phyloP scores from a whole-genome alignment of 2,888 invertebrate genomes.

The Pinctada fucata region DNA sequence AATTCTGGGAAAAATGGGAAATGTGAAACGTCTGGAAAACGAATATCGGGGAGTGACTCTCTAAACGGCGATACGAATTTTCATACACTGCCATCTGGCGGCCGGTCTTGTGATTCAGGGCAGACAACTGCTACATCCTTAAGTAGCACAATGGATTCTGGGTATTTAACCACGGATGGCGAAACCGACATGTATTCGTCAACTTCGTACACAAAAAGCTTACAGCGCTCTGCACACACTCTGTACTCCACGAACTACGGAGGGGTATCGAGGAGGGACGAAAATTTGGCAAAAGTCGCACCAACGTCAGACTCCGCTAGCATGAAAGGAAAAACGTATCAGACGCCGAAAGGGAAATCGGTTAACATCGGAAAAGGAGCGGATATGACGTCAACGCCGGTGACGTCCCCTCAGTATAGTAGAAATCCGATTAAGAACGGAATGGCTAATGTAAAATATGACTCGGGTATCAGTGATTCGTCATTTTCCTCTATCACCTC shows the following conservation, averaged over 20 bases:
- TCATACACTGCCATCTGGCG: slow-evolving; percentile 43
- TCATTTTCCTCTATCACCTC: neutral
- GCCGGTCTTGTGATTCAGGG: slow-evolving; percentile 60
- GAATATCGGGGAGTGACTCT: neutral
- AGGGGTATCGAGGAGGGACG: neutral
- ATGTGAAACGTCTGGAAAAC: neutral
- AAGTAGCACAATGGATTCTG: slow-evolving; percentile 66
- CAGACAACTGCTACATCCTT: slow-evolving; percentile 61
- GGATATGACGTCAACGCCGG: neutral
- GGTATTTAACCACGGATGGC: slow-evolving; percentile 66
- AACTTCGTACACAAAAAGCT: slow-evolving; percentile 51
- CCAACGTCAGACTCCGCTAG: neutral
- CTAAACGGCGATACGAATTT: slow-evolving; percentile 17
- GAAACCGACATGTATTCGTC: slow-evolving; percentile 60
- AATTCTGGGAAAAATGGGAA: too few species aligned
- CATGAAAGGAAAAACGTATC: neutral
- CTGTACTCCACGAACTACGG: slow-evolving; percentile 45
- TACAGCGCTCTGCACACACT: slow-evolving; percentile 56
- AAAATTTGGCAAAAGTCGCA: neutral
- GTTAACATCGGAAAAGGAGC: neutral
- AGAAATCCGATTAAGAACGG: neutral
- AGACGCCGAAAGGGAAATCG: neutral
- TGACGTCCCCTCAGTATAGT: neutral
- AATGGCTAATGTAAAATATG: neutral
- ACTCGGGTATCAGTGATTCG: neutral